Evolutionary conservation across 2,113 vertebrate genomes (phyloP).

Genomic region (Strigops habroptila): DNA sequence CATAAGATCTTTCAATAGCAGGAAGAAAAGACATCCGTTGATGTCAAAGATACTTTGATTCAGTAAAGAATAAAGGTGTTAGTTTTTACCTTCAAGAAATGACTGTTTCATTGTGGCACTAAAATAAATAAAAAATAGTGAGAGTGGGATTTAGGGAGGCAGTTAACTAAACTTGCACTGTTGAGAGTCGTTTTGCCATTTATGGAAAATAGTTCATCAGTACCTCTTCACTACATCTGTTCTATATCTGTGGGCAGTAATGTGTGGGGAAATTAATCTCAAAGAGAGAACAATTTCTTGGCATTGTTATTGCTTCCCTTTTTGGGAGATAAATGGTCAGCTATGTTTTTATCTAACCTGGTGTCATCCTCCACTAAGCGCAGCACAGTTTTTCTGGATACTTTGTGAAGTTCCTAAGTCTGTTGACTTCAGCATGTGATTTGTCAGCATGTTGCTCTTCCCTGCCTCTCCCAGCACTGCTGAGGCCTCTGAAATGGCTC

Average conservation of each 20-base stretch:
- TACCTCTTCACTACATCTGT: background rate
- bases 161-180: background rate
- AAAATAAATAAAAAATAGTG: background rate
- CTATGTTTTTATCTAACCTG: background rate
- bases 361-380: background rate
- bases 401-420: background rate
- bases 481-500: background rate
- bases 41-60: background rate
- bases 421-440: background rate
- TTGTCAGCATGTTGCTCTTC: background rate
- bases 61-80: background rate
- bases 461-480: rapidly evolving
- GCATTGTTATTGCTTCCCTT: background rate
- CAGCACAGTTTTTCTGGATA: background rate
- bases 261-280: background rate
- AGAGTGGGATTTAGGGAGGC: background rate
- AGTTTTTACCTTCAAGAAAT: background rate
- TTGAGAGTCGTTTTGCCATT: background rate
- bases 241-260: background rate
- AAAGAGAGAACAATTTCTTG: background rate
- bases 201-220: background rate
- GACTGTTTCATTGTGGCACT: background rate
- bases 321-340: background rate
- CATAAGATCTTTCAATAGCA: background rate
- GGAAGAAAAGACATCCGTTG: background rate